These are phyloP conservation scores for Galeopsomyia nigrocyanea DNA, from an alignment of 2,888 invertebrate species.

Conservation along the genomic window DNA sequence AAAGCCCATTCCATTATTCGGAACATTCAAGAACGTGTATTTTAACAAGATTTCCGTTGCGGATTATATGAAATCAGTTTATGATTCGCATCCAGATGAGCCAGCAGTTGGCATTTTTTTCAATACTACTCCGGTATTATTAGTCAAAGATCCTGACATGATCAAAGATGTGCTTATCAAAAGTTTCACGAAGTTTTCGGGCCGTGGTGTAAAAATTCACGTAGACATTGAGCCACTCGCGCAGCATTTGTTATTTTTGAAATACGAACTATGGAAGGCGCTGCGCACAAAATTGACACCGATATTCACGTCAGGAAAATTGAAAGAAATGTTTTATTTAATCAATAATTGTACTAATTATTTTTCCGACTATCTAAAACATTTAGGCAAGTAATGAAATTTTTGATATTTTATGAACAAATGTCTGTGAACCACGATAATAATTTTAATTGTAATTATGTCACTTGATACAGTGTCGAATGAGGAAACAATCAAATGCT, in stretches of 20 bases:
- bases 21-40: constrained; percentile 60
- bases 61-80: constrained; percentile 24
- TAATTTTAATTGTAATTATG: too few relatives aligned
- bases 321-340: constrained; percentile 70
- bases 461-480: constrained; percentile 38
- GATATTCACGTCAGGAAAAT: constrained; percentile 70
- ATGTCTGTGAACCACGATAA: too few relatives aligned
- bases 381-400: neutral
- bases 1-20: constrained; percentile 60
- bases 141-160: constrained; percentile 65
- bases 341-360: constrained; percentile 67
- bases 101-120: constrained; percentile 56
- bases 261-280: constrained; percentile 70
- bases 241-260: constrained; percentile 65
- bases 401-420: too few relatives aligned
- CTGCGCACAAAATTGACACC: constrained; percentile 70
- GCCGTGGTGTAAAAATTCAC: constrained; percentile 59
- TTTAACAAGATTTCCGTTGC: neutral
- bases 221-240: constrained; percentile 67
- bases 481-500: constrained; percentile 53
- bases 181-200: constrained; percentile 64
- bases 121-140: constrained; percentile 59
- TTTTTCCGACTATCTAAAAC: constrained; percentile 66
- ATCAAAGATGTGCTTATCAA: constrained; percentile 65
- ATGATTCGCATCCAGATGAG: constrained; percentile 45